Conservation (phyloP, 2,888 invertebrate genomes). For the Athalia rosae region DNA sequence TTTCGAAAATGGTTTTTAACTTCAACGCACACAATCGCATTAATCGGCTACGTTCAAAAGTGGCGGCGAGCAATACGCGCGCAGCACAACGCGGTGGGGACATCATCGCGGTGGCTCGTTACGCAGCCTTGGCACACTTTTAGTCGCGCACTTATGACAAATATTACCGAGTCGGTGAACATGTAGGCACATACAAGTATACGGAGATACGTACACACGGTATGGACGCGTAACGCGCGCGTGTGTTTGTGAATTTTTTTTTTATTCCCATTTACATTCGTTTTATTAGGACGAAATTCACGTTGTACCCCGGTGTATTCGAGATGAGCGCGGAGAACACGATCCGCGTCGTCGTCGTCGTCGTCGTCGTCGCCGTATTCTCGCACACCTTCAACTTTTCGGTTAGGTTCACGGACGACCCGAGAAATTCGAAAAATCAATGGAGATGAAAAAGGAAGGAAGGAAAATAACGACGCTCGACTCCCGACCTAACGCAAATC, state of each 20-base stretch:
- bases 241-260: too few relatives aligned
- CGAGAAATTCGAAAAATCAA: not conserved
- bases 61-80: too few relatives aligned
- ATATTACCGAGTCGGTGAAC: conserved; percentile 46
- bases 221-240: too few relatives aligned
- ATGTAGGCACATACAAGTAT: conserved; percentile 7
- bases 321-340: too few relatives aligned
- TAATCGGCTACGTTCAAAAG: too few relatives aligned
- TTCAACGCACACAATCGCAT: conserved; percentile 60
- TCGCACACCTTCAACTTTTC: conserved; percentile 25
- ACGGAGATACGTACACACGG: too few relatives aligned
- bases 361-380: too few relatives aligned
- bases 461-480: not conserved
- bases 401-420: conserved; percentile 40
- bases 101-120: conserved; percentile 34
- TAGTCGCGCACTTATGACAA: conserved; percentile 44
- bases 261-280: too few relatives aligned
- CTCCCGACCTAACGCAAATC: conserved; percentile 20
- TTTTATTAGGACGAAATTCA: too few relatives aligned
- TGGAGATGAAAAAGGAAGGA: not conserved
- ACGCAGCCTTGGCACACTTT: conserved; percentile 45
- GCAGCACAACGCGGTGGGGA: conserved; percentile 24
- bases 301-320: too few relatives aligned
- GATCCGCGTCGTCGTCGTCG: too few relatives aligned
- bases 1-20: conserved; percentile 74